These are phyloP conservation scores for Colossoma macropomum DNA, from an alignment of 2,113 vertebrate genomes.

Conservation along the genomic window DNA sequence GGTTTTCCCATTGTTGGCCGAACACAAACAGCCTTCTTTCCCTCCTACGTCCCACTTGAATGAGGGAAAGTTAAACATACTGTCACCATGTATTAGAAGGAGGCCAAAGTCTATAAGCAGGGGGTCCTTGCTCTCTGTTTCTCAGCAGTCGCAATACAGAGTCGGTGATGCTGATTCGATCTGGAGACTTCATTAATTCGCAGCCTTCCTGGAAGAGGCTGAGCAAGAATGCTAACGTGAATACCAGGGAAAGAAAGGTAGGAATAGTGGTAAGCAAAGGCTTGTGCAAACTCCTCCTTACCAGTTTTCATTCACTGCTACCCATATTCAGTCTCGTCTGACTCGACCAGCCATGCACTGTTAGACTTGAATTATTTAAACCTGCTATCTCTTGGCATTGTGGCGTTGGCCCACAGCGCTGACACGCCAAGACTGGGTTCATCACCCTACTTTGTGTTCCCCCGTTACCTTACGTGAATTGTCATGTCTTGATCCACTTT, in stretches of 20 bases:
- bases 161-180: neutral
- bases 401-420: constrained; percentile 67
- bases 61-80: constrained; percentile 29
- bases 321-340: constrained; percentile 53
- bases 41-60: constrained; percentile 6
- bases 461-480: constrained; percentile 64
- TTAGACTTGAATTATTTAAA: constrained; percentile 81
- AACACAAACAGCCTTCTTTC: constrained; percentile 26
- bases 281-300: neutral
- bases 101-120: constrained; percentile 12
- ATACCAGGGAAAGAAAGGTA: neutral
- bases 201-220: constrained; percentile 62
- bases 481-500: constrained; percentile 65
- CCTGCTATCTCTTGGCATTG: constrained; percentile 78
- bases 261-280: neutral
- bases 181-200: constrained; percentile 69
- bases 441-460: constrained; percentile 59
- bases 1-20: constrained; percentile 12
- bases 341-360: constrained; percentile 67
- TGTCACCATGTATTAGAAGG: constrained; percentile 19
- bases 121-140: neutral
- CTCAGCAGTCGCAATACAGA: neutral
- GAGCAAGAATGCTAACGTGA: neutral
- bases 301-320: constrained; percentile 21
- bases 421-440: constrained; percentile 66